Evolutionary conservation across 92 coral and sea anemone genomes (phyloP).

Genomic region (Parazoanthus atlanticus): DNA sequence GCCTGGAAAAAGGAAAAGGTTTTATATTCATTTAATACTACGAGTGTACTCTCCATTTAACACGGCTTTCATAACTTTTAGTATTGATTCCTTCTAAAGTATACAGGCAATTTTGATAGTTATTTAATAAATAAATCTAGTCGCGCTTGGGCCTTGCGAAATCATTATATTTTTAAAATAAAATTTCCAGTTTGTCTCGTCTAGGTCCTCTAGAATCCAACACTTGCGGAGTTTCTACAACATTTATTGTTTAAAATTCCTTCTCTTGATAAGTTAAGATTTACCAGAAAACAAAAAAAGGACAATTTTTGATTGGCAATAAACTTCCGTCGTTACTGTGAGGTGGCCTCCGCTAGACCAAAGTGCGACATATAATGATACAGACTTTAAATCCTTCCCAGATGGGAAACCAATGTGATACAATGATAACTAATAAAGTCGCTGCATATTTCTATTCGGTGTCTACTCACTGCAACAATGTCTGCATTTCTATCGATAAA

Average conservation of each 20-base stretch:
- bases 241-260: too few species aligned
- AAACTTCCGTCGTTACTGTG: background rate
- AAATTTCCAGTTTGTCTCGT: too few species aligned
- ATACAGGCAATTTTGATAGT: too few species aligned
- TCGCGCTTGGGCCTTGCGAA: too few species aligned
- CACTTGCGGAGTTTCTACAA: too few species aligned
- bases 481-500: slow-evolving; percentile 95
- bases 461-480: slow-evolving; percentile 77
- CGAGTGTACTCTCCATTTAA: background rate
- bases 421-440: background rate
- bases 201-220: too few species aligned
- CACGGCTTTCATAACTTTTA: background rate
- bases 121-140: too few species aligned
- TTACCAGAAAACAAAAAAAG: background rate
- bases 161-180: too few species aligned
- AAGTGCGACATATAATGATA: too few species aligned
- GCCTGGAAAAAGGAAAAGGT: slow-evolving; percentile 66
- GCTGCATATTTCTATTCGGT: background rate
- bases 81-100: too few species aligned
- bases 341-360: background rate
- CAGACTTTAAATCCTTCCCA: too few species aligned
- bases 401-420: background rate
- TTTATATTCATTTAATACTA: background rate
- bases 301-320: too few species aligned
- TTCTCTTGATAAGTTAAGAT: background rate